These are phyloP conservation scores for Aphaenogaster floridana DNA, from an alignment of 1,140 invertebrate genomes.

Conservation along the genomic window DNA sequence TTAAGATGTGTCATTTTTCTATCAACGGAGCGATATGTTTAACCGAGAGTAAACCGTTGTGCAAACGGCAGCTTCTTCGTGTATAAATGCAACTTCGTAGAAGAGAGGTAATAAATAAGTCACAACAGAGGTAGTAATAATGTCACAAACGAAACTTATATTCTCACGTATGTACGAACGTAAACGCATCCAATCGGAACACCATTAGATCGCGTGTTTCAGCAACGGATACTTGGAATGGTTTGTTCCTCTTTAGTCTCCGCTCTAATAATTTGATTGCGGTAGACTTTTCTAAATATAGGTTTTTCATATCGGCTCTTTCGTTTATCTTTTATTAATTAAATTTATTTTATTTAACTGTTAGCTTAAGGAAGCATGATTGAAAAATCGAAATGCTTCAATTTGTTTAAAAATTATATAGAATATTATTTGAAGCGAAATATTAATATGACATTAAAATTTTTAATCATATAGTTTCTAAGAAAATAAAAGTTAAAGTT, in stretches of 20 bases:
- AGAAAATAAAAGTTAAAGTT: too few species aligned
- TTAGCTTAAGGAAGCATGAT: background rate
- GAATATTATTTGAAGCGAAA: too few species aligned
- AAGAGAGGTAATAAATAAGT: background rate
- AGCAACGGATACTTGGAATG: constrained; percentile 26
- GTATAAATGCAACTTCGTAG: constrained; percentile 9
- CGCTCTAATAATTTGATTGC: constrained; percentile 35
- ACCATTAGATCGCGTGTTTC: constrained; percentile 12
- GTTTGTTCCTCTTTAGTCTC: constrained; percentile 4
- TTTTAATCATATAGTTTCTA: too few species aligned
- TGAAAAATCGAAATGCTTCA: too few species aligned
- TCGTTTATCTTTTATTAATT: background rate
- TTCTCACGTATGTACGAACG: constrained; percentile 19
- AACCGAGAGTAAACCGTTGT: constrained; percentile 18
- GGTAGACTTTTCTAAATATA: background rate
- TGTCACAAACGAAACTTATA: constrained; percentile 18
- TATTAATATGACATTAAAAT: too few species aligned
- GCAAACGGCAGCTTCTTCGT: constrained; percentile 1
- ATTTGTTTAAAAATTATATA: too few species aligned
- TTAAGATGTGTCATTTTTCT: too few species aligned
- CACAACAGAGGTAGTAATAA: too few species aligned
- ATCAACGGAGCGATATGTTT: background rate
- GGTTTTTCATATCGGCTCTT: background rate
- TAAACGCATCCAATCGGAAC: constrained; percentile 31
- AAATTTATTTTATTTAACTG: background rate